These are phyloP conservation scores for Prenolepis imparis DNA, from an alignment of 2,888 invertebrate genomes.

Conservation along the genomic window DNA sequence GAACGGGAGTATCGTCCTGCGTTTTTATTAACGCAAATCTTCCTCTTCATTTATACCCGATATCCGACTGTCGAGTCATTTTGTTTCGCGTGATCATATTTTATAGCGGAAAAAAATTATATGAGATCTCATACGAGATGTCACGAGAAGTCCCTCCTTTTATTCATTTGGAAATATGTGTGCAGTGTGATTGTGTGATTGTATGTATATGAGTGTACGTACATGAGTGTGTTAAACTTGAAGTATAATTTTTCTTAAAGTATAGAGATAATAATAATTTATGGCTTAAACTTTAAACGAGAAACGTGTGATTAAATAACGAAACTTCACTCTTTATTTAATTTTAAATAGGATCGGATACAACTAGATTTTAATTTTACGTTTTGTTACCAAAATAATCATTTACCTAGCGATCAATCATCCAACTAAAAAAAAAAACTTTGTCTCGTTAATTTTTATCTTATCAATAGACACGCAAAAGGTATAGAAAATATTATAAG, in stretches of 20 bases:
- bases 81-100: slow-evolving; percentile 33
- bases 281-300: not conserved
- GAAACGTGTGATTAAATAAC: not conserved
- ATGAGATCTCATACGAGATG: not conserved
- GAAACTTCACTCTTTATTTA: not conserved
- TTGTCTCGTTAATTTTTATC: not conserved
- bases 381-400: not conserved
- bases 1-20: not conserved
- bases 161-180: not conserved
- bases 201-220: not conserved
- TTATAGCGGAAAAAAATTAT: slow-evolving; percentile 28
- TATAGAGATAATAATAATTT: not conserved
- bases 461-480: not conserved
- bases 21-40: slow-evolving; percentile 51
- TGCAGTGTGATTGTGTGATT: not conserved
- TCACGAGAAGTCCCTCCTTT: not conserved
- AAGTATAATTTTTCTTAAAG: not conserved
- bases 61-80: slow-evolving; percentile 35
- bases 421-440: not conserved
- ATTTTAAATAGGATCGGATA: not conserved
- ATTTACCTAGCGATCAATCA: not conserved
- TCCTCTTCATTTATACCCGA: slow-evolving; percentile 44
- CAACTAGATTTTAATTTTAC: not conserved
- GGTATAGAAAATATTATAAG: not conserved
- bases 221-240: too few species aligned